Evolutionary conservation across 2,888 invertebrate genomes (phyloP), one percentile per base, ranked within the genome.

Genomic region (Chloroclysta siterata): DNA sequence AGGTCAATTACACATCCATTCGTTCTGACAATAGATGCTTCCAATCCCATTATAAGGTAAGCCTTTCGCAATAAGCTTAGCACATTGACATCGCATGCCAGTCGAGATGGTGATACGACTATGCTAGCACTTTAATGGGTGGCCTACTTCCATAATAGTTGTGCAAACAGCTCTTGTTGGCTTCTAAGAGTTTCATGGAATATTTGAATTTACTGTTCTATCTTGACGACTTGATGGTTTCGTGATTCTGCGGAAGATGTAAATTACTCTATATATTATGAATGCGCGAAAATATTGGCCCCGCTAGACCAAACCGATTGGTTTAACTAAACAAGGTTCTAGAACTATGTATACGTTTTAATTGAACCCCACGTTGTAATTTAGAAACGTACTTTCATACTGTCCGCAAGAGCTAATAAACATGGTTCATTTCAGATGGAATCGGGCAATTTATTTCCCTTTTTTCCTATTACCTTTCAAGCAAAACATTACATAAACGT

Each of bases 1-100:
- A 89, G 89, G 86, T 89, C 88, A 88, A 87, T 89, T 85, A 85
- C 77, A 74, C 74, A 78, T 72, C 75, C 71, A 72, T 72, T 67
- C 71, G 73, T 71, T 72, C 76, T 75, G 72, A 76, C 72, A 77
- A 77, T 78, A 75, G 73, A 75, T 72, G 73, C 77, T 77, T 76
- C 76, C 77, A 76, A 69, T 74, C 68, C 72, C 66, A 70, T 72
- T 72, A 68, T 73, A 70, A 82, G 83, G 83, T 84, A 81, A 80
- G 80, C 66, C 62, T 61, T 70, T 70, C 46, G 51, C 69, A 60
- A 66, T 66, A 66, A 63, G 65, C 58, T 65, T 61, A 60, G 66
- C 63, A 58, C 55, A 63, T 56, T 47, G n/a, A 11, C 41, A 41
- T 69, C 62, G 63, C 65, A 62, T 65, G 65, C 60, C 63, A 63